Conservation (phyloP, 2,888 invertebrate species). For the Phoronis australis region DNA sequence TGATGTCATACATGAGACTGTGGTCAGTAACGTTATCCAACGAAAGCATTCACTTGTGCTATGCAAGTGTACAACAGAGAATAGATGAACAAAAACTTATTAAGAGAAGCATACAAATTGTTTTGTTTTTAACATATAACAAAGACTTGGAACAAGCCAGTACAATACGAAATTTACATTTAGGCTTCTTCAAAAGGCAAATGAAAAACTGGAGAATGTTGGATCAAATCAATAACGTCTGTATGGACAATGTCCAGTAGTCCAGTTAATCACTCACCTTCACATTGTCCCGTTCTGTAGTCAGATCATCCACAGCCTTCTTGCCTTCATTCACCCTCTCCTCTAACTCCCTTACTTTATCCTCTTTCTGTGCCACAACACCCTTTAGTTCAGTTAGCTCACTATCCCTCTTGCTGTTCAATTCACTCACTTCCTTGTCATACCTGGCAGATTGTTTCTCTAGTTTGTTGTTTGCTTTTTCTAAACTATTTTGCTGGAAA, state of each 20-base stretch:
- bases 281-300: conserved; percentile 33
- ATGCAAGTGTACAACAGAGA: too few relatives aligned
- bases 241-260: background rate
- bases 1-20: too few relatives aligned
- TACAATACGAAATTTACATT: too few relatives aligned
- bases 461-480: conserved; percentile 33
- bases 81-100: too few relatives aligned
- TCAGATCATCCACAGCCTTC: conserved; percentile 27
- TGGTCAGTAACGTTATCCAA: too few relatives aligned
- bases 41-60: too few relatives aligned
- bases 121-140: too few relatives aligned
- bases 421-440: conserved; percentile 30
- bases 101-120: too few relatives aligned
- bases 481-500: conserved; percentile 37
- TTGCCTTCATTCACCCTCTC: conserved; percentile 2
- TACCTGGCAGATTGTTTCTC: conserved; percentile 27
- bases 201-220: too few relatives aligned
- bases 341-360: conserved; percentile 1
- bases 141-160: too few relatives aligned
- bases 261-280: conserved; percentile 22
- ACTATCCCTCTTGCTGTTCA: conserved; percentile 24
- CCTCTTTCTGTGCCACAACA: conserved; percentile 1
- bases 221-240: too few relatives aligned
- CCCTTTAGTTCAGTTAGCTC: conserved; percentile 32
- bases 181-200: too few relatives aligned